Percentiles rank a stretch among this genome's conserved stretches.
phyloP scores from a whole-genome alignment of 1,140 invertebrate species.

The Schlechtendalia chinensis region DNA sequence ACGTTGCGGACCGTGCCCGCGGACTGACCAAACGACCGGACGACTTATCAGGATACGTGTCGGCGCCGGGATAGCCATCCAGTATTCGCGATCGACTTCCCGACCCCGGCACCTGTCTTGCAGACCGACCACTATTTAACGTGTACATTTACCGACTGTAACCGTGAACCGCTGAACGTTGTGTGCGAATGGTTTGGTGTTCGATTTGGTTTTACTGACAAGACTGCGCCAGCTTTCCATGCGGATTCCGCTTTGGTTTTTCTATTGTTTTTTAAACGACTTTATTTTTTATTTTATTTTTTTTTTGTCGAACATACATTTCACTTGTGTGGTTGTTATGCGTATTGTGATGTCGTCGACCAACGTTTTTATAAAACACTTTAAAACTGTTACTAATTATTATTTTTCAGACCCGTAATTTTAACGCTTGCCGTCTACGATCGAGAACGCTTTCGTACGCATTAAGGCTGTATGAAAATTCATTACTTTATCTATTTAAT shows the following conservation, averaged over 20 bases:
- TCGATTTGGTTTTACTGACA: conserved; percentile 33
- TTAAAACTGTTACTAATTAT: neutral
- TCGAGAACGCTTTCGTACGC: no score
- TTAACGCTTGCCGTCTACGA: no score
- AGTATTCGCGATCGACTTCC: conserved; percentile 15
- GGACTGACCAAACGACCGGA: neutral
- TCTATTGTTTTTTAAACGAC: neutral
- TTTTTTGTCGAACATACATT: neutral
- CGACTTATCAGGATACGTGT: neutral
- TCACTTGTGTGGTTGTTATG: neutral
- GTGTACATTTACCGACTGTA: no score
- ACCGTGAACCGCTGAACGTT: no score
- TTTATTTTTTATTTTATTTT: neutral
- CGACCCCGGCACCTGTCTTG: conserved; percentile 18
- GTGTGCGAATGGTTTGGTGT: conserved; percentile 15
- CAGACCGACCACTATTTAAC: no score
- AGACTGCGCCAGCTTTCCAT: conserved; percentile 24
- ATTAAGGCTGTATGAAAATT: no score
- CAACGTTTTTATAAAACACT: neutral
- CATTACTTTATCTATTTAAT: no score
- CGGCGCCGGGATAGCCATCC: conserved; percentile 41
- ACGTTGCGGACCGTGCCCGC: no score
- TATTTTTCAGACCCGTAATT: neutral
- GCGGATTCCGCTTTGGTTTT: conserved; percentile 38
- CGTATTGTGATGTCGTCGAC: neutral